These are phyloP conservation scores for Chrysoperla carnea DNA, from an alignment of 1,140 invertebrate species.

Conservation along the genomic window DNA sequence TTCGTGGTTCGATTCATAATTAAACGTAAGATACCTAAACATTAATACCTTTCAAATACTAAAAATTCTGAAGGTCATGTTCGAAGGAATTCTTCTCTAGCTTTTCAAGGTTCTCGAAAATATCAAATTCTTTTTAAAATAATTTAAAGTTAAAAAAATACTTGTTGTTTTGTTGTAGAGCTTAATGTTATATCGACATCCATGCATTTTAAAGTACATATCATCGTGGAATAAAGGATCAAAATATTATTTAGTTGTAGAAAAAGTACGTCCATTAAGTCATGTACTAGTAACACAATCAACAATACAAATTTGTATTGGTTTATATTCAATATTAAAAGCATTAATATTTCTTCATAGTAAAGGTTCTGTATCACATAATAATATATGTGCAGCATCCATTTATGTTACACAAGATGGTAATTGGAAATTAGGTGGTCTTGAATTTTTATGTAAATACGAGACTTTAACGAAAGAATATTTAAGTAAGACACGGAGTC, in stretches of 20 bases:
- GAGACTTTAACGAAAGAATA: conserved; percentile 43
- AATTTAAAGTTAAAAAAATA: too few relatives aligned
- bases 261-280: conserved; percentile 50
- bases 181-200: conserved; percentile 62
- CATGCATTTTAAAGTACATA: conserved; percentile 59
- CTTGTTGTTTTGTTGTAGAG: conserved; percentile 37
- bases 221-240: conserved; percentile 59
- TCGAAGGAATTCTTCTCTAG: too few relatives aligned
- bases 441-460: conserved; percentile 59
- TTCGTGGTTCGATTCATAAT: too few relatives aligned
- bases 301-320: conserved; percentile 58
- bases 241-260: conserved; percentile 54
- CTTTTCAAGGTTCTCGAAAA: too few relatives aligned
- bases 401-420: conserved; percentile 66
- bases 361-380: conserved; percentile 56
- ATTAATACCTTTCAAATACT: too few relatives aligned
- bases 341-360: conserved; percentile 65
- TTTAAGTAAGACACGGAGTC: conserved; percentile 44
- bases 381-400: conserved; percentile 61
- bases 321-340: conserved; percentile 53
- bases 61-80: too few relatives aligned
- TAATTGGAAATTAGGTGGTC: conserved; percentile 63
- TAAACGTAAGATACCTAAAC: too few relatives aligned
- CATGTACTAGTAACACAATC: conserved; percentile 42
- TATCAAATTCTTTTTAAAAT: too few relatives aligned